These are phyloP conservation scores for Clarias batrachus DNA, from an alignment of 2,113 vertebrate species.

Conservation along the genomic window DNA sequence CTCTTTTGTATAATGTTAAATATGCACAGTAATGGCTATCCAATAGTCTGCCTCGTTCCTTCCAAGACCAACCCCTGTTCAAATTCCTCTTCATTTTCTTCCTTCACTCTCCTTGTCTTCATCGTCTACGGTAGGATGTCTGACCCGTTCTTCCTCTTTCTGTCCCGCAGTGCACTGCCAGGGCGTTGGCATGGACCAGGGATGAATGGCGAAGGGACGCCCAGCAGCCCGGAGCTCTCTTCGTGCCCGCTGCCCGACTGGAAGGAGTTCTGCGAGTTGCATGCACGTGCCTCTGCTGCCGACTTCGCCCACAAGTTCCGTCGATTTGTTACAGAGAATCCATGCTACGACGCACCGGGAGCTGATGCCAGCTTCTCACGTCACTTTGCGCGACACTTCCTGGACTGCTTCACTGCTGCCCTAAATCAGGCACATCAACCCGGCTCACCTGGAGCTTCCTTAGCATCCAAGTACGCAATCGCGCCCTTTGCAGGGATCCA, in stretches of 20 bases:
- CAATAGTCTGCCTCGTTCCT: background rate
- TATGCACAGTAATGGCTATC: constrained; percentile 2
- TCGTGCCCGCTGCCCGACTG: constrained; percentile 89
- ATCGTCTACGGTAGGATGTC: background rate
- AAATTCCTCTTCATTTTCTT: background rate
- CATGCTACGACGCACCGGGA: constrained; percentile 87
- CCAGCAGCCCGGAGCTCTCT: constrained; percentile 84
- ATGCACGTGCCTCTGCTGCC: constrained; percentile 86
- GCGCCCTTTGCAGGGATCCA: constrained; percentile 87
- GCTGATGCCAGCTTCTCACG: constrained; percentile 89
- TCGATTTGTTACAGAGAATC: constrained; percentile 90
- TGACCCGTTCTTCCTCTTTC: constrained; percentile 13
- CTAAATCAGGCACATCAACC: constrained; percentile 79
- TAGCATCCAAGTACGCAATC: constrained; percentile 77
- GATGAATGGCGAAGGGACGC: constrained; percentile 90
- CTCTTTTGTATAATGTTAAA: constrained; percentile 8
- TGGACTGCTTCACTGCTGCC: constrained; percentile 86
- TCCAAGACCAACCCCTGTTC: background rate
- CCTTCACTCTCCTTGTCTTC: background rate
- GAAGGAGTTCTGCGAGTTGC: constrained; percentile 96
- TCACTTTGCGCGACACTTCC: constrained; percentile 88
- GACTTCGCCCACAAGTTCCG: constrained; percentile 96
- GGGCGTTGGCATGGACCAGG: constrained; percentile 89
- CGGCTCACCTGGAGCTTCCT: constrained; percentile 71
- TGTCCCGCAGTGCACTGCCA: constrained; percentile 41